Percentiles rank a stretch among this genome's conserved stretches.
phyloP scores from a whole-genome alignment of 53 echinoderm and acorn worm species.

The Zoroaster sp. region DNA sequence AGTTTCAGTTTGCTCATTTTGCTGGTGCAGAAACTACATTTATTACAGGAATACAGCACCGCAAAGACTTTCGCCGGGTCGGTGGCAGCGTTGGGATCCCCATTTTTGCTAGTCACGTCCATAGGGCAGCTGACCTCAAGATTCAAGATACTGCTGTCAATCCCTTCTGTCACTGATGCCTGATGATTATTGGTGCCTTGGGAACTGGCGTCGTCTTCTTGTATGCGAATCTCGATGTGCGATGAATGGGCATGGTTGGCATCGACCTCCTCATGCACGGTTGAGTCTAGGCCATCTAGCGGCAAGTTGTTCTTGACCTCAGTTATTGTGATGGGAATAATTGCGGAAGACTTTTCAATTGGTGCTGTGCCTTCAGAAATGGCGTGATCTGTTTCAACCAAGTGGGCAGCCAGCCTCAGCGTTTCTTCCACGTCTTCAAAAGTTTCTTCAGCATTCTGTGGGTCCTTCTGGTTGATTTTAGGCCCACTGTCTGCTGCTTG shows the following conservation, averaged over 20 bases:
- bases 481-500: not conserved
- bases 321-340: not conserved
- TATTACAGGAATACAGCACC: slow-evolving; percentile 17
- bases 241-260: not conserved
- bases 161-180: not conserved
- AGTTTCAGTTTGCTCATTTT: slow-evolving; percentile 20
- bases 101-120: not conserved
- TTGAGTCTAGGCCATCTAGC: not conserved
- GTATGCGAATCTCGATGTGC: not conserved
- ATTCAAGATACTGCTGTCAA: not conserved
- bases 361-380: not conserved
- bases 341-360: not conserved
- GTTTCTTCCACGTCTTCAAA: not conserved
- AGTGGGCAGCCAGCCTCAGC: not conserved
- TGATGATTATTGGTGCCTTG: not conserved
- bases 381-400: not conserved
- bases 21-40: slow-evolving; percentile 38
- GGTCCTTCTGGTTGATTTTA: not conserved
- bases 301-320: not conserved
- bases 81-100: not conserved
- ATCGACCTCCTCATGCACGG: not conserved
- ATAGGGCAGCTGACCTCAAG: slow-evolving; percentile 12
- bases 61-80: not conserved
- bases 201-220: not conserved
- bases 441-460: not conserved